phyloP scores from a whole-genome alignment of 2,888 invertebrate species.

The Callinectes sapidus region DNA sequence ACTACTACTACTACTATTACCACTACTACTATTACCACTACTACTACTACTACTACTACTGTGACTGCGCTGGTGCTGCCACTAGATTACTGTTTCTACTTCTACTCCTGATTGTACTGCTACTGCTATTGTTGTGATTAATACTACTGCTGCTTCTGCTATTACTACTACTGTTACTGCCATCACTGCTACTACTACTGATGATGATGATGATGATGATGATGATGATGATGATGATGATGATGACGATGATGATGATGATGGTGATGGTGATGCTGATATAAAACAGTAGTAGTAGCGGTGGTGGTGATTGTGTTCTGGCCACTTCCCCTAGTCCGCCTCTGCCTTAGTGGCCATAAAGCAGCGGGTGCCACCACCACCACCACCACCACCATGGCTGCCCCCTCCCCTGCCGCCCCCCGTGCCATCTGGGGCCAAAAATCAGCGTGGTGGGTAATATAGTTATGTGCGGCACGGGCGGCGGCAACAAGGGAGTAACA shows the following conservation, averaged over 20 bases:
- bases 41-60: neutral
- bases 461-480: neutral
- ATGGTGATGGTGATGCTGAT: neutral
- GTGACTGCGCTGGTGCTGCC: neutral
- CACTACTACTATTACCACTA: neutral
- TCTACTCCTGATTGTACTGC: neutral
- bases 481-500: constrained; percentile 16
- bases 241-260: neutral
- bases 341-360: neutral
- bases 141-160: neutral
- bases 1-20: neutral
- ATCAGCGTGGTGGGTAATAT: constrained; percentile 7
- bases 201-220: neutral
- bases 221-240: neutral
- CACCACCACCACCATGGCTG: too few relatives aligned
- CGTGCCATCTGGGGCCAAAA: constrained; percentile 19
- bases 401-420: neutral
- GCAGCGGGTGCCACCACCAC: neutral
- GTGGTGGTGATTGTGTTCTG: neutral
- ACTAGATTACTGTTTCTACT: too few relatives aligned
- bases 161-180: neutral
- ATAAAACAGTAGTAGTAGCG: too few relatives aligned
- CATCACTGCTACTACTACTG: neutral
- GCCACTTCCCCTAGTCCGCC: neutral
- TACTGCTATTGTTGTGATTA: neutral